These are phyloP conservation scores for Hormiphora californensis DNA, from an alignment of 37 sponge, comb jelly and placozoan species.

Conservation along the genomic window DNA sequence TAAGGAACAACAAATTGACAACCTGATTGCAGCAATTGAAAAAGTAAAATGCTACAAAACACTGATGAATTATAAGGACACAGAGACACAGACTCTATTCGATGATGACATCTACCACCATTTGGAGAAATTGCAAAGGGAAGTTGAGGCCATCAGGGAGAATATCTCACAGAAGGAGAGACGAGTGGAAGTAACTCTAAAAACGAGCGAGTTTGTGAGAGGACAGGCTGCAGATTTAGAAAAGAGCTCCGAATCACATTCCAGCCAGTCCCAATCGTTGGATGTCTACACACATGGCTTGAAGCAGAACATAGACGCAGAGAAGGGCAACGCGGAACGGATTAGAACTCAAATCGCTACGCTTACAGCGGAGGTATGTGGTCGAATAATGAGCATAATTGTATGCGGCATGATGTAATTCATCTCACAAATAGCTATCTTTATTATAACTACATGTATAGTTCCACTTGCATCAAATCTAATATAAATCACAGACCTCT, in stretches of 20 bases:
- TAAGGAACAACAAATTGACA: conserved; percentile 14
- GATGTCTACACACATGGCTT: conserved; percentile 14
- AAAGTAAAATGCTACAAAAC: conserved; percentile 43
- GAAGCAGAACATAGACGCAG: not conserved
- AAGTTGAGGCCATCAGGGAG: conserved; percentile 1
- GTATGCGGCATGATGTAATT: no score
- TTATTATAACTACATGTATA: no score
- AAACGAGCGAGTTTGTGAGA: not conserved
- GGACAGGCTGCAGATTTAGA: not conserved
- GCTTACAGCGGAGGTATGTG: not conserved
- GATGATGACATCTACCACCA: conserved; percentile 51
- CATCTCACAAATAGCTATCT: no score
- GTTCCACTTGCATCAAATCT: no score
- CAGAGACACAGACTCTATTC: not conserved
- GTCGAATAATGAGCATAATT: no score
- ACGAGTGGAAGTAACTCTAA: not conserved
- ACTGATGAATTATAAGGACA: conserved; percentile 39
- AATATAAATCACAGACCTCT: no score
- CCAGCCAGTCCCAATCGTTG: conserved; percentile 9
- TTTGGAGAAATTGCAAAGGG: not conserved
- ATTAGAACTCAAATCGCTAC: not conserved
- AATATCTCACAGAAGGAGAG: conserved; percentile 7
- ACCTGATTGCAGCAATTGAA: conserved; percentile 18
- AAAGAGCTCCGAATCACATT: not conserved
- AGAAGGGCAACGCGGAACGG: not conserved